phyloP scores from a whole-genome alignment of 2,797 vertebrate species.

The Champsocephalus esox region DNA sequence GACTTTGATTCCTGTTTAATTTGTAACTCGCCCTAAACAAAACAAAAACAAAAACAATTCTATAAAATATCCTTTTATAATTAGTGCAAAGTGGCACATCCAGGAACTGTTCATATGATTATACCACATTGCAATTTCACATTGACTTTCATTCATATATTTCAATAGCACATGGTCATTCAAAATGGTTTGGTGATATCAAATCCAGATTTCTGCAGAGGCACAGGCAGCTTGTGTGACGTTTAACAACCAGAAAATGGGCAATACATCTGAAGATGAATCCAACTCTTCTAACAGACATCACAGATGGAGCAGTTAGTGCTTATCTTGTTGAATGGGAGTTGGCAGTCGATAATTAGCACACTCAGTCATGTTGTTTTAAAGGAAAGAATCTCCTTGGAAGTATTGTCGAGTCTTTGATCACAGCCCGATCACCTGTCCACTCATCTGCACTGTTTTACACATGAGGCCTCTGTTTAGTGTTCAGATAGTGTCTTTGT shows the following conservation, averaged over 20 bases:
- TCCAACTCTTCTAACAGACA: slow-evolving; percentile 13
- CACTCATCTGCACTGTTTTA: slow-evolving; percentile 66
- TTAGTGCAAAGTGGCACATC: too few relatives aligned
- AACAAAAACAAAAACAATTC: too few relatives aligned
- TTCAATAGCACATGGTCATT: neutral
- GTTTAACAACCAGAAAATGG: neutral
- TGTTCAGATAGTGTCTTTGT: slow-evolving; percentile 63
- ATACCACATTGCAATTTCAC: neutral
- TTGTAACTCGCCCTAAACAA: neutral
- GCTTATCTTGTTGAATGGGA: slow-evolving; percentile 51
- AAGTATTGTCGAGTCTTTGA: slow-evolving; percentile 63
- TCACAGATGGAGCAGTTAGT: slow-evolving; percentile 17
- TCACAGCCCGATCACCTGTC: slow-evolving; percentile 69
- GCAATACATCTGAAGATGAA: slow-evolving; percentile 8
- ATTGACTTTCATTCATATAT: neutral
- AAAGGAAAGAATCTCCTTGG: slow-evolving; percentile 61
- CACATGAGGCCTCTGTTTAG: slow-evolving; percentile 65
- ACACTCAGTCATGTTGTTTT: slow-evolving; percentile 64
- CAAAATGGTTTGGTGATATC: neutral
- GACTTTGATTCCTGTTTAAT: slow-evolving; percentile 5
- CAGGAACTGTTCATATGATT: neutral
- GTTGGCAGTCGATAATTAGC: slow-evolving; percentile 59
- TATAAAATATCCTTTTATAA: too few relatives aligned
- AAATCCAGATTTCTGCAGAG: slow-evolving; percentile 1
- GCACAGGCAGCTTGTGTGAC: neutral